A percentile compares a stretch with the other conserved stretches of the same genome.
Conservation (phyloP, 2,113 vertebrate species). For the Thamnophis sirtalis region DNA sequence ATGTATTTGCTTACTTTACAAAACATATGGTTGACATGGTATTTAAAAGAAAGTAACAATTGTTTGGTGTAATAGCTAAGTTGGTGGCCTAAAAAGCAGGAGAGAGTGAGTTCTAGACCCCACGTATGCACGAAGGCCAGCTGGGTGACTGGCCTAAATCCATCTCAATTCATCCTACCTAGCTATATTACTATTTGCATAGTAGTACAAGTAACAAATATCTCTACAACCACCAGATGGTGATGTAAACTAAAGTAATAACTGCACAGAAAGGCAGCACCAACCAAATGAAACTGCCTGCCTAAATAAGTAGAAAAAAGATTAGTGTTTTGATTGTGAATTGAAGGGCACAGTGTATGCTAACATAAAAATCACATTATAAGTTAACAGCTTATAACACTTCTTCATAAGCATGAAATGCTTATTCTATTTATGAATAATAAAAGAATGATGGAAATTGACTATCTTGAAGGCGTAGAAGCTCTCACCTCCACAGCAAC, state of each 20-base stretch:
- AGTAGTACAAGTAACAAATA: background rate
- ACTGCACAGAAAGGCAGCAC: background rate
- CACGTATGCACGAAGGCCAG: background rate
- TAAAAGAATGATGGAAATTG: background rate
- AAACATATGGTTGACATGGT: background rate
- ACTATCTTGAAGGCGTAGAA: background rate
- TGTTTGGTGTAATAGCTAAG: background rate
- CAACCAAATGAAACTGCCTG: background rate
- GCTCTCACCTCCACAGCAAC: too few species aligned
- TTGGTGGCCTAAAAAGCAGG: background rate
- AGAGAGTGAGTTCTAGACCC: background rate
- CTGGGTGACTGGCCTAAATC: background rate
- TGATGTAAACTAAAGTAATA: background rate
- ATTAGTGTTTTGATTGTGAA: background rate
- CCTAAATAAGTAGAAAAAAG: too few species aligned
- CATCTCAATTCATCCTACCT: too few species aligned
- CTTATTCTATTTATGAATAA: background rate
- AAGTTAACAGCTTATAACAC: background rate
- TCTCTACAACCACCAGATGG: conserved; percentile 7
- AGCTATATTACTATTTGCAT: background rate
- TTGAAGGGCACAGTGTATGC: background rate
- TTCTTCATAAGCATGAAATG: background rate
- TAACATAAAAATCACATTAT: background rate
- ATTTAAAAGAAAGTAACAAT: background rate
- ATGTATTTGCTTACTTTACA: background rate